phyloP scores from a whole-genome alignment of 92 coral and sea anemone species.

The Palythoa grandis region DNA sequence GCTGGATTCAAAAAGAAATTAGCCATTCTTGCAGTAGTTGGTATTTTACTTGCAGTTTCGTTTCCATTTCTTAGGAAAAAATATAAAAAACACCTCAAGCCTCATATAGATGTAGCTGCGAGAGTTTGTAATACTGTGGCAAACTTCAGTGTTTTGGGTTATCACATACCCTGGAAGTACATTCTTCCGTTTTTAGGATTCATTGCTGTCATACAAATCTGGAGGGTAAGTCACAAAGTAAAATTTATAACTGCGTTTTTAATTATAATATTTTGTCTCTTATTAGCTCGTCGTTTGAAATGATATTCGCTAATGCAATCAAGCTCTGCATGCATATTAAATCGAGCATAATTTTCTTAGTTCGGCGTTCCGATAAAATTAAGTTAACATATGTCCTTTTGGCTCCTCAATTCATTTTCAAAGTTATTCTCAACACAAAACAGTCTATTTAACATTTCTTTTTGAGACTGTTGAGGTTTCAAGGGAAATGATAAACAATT shows the following conservation, averaged over 20 bases:
- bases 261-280: not conserved
- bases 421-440: not conserved
- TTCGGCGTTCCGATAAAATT: constrained; percentile 35
- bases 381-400: constrained; percentile 5
- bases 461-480: not conserved
- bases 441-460: not conserved
- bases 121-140: constrained; percentile 66
- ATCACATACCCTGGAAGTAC: constrained; percentile 94
- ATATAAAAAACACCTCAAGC: constrained; percentile 85
- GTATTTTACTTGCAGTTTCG: constrained; percentile 76
- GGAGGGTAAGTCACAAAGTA: constrained; percentile 76
- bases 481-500: not conserved
- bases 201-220: constrained; percentile 77
- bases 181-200: constrained; percentile 82
- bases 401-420: not conserved
- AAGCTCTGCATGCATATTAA: constrained; percentile 21
- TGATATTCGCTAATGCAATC: constrained; percentile 8
- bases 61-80: constrained; percentile 85
- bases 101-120: constrained; percentile 81
- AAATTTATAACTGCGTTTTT: not conserved
- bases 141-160: constrained; percentile 88
- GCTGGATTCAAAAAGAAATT: constrained; percentile 83
- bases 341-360: not conserved
- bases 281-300: constrained; percentile 3
- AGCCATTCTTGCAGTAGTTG: constrained; percentile 82